Conservation (phyloP, 2,797 vertebrate species). For the Falco novaeseelandiae region DNA sequence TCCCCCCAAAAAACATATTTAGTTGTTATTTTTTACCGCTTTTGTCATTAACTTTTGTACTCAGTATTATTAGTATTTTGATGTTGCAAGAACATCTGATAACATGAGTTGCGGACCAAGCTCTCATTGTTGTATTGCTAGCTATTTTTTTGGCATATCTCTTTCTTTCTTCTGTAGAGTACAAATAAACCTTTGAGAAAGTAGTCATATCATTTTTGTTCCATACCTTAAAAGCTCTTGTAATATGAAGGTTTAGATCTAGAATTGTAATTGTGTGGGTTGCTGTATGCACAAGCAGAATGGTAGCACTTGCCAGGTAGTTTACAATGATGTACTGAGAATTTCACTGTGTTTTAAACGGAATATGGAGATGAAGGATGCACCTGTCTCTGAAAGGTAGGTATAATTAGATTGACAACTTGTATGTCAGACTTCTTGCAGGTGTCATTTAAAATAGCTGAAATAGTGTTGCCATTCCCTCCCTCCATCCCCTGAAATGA, state of each 20-base stretch:
- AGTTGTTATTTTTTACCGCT: neutral
- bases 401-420: neutral
- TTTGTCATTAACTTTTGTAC: neutral
- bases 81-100: conserved; percentile 12
- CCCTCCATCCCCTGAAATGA: neutral
- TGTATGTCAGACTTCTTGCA: neutral
- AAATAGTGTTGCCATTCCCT: neutral
- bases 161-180: neutral
- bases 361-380: neutral
- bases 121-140: neutral
- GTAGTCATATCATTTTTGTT: neutral
- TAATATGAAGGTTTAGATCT: neutral
- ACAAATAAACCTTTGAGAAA: neutral
- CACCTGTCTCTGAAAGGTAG: neutral
- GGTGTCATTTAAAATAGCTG: neutral
- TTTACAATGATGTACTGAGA: neutral
- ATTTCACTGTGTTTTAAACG: neutral
- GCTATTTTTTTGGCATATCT: neutral
- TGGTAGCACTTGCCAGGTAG: neutral
- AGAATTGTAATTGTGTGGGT: neutral
- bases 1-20: neutral
- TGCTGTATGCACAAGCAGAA: neutral
- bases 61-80: neutral
- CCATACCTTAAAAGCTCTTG: neutral
- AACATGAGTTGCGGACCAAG: neutral